Conservation (phyloP, 2,797 vertebrate species). For the Rhabdomys pumilio region DNA sequence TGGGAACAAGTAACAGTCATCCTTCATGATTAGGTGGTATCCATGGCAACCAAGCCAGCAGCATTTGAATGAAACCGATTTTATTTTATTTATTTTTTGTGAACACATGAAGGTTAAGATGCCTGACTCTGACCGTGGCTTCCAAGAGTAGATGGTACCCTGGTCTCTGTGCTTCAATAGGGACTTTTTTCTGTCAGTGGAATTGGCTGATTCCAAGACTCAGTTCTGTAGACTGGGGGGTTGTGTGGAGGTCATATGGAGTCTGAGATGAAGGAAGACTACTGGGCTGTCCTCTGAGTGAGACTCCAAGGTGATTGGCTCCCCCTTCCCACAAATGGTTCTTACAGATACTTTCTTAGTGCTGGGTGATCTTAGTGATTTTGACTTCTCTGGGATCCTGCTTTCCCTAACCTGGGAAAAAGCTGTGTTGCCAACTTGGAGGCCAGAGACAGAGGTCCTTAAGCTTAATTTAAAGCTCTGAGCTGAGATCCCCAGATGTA, state of each 20-base stretch:
- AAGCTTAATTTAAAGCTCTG: background rate
- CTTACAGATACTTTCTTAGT: background rate
- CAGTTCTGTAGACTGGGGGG: conserved; percentile 21
- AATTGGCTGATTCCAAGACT: background rate
- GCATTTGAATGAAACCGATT: conserved; percentile 89
- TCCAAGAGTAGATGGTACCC: conserved; percentile 40
- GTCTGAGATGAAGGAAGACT: conserved; percentile 21
- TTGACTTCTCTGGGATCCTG: background rate
- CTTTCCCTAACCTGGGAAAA: background rate
- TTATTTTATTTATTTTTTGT: conserved; percentile 81
- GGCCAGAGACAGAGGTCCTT: background rate
- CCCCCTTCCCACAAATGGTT: background rate
- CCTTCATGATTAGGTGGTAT: conserved; percentile 91
- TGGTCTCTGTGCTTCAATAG: background rate
- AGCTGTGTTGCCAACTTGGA: background rate
- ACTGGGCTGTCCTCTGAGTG: background rate
- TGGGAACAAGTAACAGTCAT: conserved; percentile 91
- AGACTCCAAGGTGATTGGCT: background rate
- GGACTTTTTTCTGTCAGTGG: background rate
- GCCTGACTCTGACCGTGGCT: conserved; percentile 71
- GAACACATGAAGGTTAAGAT: conserved; percentile 87
- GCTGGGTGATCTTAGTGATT: background rate
- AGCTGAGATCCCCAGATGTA: background rate
- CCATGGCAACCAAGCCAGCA: conserved; percentile 90
- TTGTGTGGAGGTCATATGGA: conserved; percentile 52